phyloP scores from a whole-genome alignment of 2,797 vertebrate genomes.

The Sylvia borin region DNA sequence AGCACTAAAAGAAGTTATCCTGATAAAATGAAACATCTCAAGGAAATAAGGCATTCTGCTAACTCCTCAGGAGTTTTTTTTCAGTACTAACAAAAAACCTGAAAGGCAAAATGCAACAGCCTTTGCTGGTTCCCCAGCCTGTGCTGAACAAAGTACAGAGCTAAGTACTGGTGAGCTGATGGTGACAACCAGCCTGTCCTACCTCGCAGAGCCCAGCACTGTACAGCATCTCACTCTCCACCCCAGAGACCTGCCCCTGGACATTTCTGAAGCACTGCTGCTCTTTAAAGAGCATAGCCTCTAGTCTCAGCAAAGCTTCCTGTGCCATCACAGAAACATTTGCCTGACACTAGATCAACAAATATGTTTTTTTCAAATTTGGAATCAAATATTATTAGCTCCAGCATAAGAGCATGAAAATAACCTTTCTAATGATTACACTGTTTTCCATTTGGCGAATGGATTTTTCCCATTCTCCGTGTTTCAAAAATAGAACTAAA shows the following conservation, averaged over 20 bases:
- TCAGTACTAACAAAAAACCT: not conserved
- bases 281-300: not conserved
- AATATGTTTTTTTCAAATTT: not conserved
- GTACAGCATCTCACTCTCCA: not conserved
- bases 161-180: not conserved
- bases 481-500: not conserved
- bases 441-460: not conserved
- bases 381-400: not conserved
- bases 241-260: not conserved
- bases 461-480: not conserved
- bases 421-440: not conserved
- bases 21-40: not conserved
- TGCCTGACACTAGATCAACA: not conserved
- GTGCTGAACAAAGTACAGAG: too few species aligned
- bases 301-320: not conserved
- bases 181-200: not conserved
- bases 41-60: not conserved
- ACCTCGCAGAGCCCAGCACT: rapidly evolving
- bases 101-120: not conserved
- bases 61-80: not conserved
- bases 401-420: not conserved
- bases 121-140: not conserved
- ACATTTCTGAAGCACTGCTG: rapidly evolving
- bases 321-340: not conserved
- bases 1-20: not conserved